Conservation (phyloP, 2,888 invertebrate species). For the Nymphalis c-album region DNA sequence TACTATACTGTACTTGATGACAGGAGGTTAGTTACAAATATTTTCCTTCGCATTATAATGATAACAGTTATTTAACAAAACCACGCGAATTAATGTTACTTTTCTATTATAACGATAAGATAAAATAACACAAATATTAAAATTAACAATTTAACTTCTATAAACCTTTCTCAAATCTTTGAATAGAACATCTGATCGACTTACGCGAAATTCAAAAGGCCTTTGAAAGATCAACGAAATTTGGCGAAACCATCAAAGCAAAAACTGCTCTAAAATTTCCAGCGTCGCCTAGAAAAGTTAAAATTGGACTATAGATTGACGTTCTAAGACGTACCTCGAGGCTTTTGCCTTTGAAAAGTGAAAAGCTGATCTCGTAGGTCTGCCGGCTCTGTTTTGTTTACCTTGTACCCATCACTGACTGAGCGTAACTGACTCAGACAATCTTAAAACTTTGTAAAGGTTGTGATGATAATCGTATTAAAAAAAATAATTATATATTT, state of each 20-base stretch:
- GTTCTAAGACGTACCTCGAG: slow-evolving; percentile 72
- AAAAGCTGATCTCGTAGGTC: slow-evolving; percentile 65
- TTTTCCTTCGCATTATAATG: too few species aligned
- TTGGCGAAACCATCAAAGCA: slow-evolving; percentile 67
- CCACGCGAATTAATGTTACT: too few species aligned
- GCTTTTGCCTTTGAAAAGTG: slow-evolving; percentile 71
- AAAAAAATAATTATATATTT: not conserved
- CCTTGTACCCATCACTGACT: slow-evolving; percentile 17
- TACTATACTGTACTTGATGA: too few species aligned
- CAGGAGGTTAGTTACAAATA: too few species aligned
- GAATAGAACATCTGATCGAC: slow-evolving; percentile 20
- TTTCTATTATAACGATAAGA: not conserved
- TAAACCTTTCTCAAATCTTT: not conserved
- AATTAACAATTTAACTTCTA: not conserved
- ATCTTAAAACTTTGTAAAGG: not conserved
- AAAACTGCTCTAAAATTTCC: slow-evolving; percentile 69
- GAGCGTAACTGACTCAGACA: not conserved
- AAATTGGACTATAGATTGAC: slow-evolving; percentile 76
- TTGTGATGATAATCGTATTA: not conserved
- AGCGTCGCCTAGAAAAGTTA: slow-evolving; percentile 67
- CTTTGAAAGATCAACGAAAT: slow-evolving; percentile 65
- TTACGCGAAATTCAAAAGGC: slow-evolving; percentile 30
- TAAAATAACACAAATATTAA: not conserved
- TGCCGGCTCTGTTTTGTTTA: slow-evolving; percentile 40
- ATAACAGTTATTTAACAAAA: too few species aligned